Conservation (phyloP, 2,888 invertebrate species). For the Nezara viridula region DNA sequence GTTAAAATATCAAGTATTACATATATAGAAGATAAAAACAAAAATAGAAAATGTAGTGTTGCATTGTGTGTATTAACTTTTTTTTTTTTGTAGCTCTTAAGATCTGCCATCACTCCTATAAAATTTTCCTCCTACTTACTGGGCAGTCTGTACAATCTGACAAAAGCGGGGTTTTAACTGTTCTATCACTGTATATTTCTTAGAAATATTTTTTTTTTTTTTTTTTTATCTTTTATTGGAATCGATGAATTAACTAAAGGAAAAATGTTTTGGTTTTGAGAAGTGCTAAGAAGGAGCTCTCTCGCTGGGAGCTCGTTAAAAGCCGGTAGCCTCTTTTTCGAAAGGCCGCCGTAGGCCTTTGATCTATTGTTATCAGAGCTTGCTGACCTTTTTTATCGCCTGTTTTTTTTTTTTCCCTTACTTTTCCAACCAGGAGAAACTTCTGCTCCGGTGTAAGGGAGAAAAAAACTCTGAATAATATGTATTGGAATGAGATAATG, state of each 20-base stretch:
- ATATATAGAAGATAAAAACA: no score
- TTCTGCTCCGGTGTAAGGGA: background rate
- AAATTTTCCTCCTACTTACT: no score
- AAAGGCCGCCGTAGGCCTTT: background rate
- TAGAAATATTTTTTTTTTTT: no score
- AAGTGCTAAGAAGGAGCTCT: background rate
- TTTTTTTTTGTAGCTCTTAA: no score
- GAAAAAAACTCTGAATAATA: background rate
- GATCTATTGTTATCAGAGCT: conserved; percentile 28
- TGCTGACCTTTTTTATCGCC: conserved; percentile 18
- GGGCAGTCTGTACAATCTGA: no score
- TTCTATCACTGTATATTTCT: no score
- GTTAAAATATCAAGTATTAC: no score
- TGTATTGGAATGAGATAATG: background rate
- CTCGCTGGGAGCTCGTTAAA: background rate
- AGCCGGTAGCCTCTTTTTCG: conserved; percentile 18
- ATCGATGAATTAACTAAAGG: background rate
- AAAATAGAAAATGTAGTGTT: no score
- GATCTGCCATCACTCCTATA: no score
- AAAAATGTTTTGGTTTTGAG: background rate
- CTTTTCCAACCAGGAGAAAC: conserved; percentile 7
- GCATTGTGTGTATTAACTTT: no score
- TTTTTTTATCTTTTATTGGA: background rate
- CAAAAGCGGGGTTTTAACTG: no score
- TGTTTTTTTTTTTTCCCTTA: background rate